Conservation (phyloP, 2,797 vertebrate species). For the Zalophus californianus region DNA sequence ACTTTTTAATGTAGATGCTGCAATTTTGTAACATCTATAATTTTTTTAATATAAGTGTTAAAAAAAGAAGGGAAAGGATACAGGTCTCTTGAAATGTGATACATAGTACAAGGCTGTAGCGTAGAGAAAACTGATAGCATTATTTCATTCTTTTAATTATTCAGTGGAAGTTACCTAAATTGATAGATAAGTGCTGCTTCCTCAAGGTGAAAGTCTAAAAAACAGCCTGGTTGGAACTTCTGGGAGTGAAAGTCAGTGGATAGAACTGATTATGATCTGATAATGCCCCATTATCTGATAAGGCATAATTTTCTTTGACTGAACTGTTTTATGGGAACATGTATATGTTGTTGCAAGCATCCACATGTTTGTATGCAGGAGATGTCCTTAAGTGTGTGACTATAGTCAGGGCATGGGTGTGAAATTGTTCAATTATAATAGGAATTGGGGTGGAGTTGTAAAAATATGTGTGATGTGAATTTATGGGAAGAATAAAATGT, state of each 20-base stretch:
- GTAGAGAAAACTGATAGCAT: neutral
- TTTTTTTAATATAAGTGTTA: neutral
- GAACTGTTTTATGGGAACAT: neutral
- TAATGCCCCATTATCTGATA: neutral
- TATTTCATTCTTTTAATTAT: slow-evolving; percentile 27
- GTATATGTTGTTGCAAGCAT: neutral
- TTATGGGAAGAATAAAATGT: slow-evolving; percentile 6
- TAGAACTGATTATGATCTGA: neutral
- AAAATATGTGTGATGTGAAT: neutral
- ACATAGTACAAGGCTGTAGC: neutral
- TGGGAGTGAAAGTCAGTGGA: neutral
- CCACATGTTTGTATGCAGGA: neutral
- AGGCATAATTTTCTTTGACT: neutral
- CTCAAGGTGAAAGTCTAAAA: neutral
- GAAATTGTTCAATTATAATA: neutral
- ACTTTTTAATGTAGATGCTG: neutral
- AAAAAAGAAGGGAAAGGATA: neutral
- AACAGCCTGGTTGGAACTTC: neutral
- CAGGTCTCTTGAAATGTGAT: neutral
- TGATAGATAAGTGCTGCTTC: neutral
- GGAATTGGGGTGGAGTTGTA: neutral
- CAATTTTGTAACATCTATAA: neutral
- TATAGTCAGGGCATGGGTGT: neutral
- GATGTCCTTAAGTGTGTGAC: neutral
- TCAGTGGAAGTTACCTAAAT: neutral